Base-by-base conservation (phyloP, 2,888 invertebrate species). In the Isoperla grammatica region DNA sequence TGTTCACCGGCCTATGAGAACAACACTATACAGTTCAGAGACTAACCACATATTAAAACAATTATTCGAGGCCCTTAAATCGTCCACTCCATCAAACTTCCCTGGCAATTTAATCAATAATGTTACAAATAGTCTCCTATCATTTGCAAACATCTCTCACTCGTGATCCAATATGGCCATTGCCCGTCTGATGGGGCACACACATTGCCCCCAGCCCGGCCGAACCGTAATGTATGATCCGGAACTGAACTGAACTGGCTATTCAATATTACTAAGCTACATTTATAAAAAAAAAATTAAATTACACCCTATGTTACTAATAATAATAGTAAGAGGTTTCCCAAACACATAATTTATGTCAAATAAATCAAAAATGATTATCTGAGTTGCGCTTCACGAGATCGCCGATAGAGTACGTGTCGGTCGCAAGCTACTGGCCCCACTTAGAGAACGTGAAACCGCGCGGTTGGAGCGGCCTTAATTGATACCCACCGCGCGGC, bases 281-380 rank as follows among this genome's bases (percentile, higher is more conserved):
- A 20, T 53, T 29, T 53, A 39, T 50, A 43, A 43, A 43, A 53
- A 37, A 53, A 53, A 53, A 37, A 53, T 37, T 15, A 46, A 53
- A 53, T 53, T 53, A 53, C 53, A 53, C 15, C 15, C 39, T 53
- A 15, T 53, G 12, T 11, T 3, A 17, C 53, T 53, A 39, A 53
- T 53, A 53, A 53, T 53, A 53, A 53, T 53, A 53, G 53, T 39
- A 53, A 53, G 39, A 35, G 29, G 20, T 37, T 53, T 53, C 39
- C 57, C 53, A 45, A 62, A 59, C 62, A 54, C 53, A 59, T 62
- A 62, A 62, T 62, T 62, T 62, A 62, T 56, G 62, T 62, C 62
- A 59, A 62, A 62, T 62, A 62, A 62, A 62, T 62, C 62, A 62
- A 40, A 55, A 39, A 43, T 56, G 60, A 56, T 60, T 60, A 13